Evolutionary conservation across 2,113 vertebrate genomes (phyloP), one percentile per base, ranked within the genome.

Genomic region (Petromus typicus): DNA sequence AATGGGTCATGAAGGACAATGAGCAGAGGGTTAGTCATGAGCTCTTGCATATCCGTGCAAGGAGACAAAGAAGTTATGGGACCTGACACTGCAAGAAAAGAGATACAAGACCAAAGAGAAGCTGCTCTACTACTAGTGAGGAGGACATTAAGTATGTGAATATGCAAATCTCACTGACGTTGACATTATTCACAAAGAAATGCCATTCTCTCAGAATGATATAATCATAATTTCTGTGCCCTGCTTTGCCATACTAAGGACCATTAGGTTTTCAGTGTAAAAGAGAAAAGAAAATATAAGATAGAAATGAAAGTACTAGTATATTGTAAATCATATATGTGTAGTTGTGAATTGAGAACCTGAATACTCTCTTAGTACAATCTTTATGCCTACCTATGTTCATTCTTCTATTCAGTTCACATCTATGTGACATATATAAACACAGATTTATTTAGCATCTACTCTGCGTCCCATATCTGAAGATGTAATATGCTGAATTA

Each of bases 351-450:
- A 7, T 79, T 71, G 11, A 83, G 25, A 0, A 45, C 7, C 34
- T 20, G 11, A 69, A 78, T 71, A 17, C 7, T 83, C 23, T 64
- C 37, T 32, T 88, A 89, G 43, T 63, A 17, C 59, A 34, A 56
- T 73, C 16, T 1, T 73, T 54, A 4, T 32, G 27, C 25, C 17
- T 71, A 32, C 40, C 61, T 75, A 12, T 27, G 6, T 54, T n/a
- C 5, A 80, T 59, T 80, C 5, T 82, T 69, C 27, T 3, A 51
- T 48, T 83, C 23, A 67, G 2, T 6, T 82, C 13, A 48, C 10
- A 71, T 1, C 6, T 34, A 0, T 45, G 12, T 56, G n/a, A 48
- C 9, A n/a, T 0, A 3, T 2, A 56, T 14, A 54, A n/a, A n/a
- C 11, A 40, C 1, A 75, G 37, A 63, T 57, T 82, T 71, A 27